Evolutionary conservation across 2,113 vertebrate genomes (phyloP).

Genomic region (Kryptolebias marmoratus): DNA sequence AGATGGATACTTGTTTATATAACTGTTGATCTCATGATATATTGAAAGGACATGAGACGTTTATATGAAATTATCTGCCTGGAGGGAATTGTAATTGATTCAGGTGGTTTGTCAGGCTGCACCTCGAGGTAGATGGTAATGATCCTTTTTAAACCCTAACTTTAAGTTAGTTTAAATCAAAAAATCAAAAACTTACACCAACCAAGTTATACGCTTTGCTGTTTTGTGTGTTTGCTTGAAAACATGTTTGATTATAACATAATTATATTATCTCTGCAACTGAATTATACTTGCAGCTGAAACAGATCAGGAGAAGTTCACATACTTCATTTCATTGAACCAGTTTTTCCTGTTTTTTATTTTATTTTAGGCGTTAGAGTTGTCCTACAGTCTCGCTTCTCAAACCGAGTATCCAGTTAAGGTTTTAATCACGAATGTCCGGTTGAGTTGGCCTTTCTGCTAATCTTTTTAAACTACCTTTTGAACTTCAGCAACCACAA

Average conservation of each 20-base stretch:
- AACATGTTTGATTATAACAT: too few relatives aligned
- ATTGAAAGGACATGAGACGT: slow-evolving; percentile 20
- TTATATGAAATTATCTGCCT: slow-evolving; percentile 41
- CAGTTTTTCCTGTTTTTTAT: neutral
- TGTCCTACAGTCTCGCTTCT: neutral
- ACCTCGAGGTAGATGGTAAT: neutral
- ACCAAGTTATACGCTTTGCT: too few relatives aligned
- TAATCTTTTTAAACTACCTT: slow-evolving; percentile 29
- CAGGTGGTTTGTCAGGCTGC: slow-evolving; percentile 5
- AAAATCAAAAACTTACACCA: too few relatives aligned
- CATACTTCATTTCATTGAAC: too few relatives aligned
- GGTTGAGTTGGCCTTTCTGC: slow-evolving; percentile 46
- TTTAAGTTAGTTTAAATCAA: too few relatives aligned
- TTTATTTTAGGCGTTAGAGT: too few relatives aligned
- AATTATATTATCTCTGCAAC: too few relatives aligned
- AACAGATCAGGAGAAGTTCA: too few relatives aligned
- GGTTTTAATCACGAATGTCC: slow-evolving; percentile 4
- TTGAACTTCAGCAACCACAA: slow-evolving; percentile 1
- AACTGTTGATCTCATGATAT: slow-evolving; percentile 35
- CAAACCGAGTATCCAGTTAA: slow-evolving; percentile 30
- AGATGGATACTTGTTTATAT: slow-evolving; percentile 40
- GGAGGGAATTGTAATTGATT: slow-evolving; percentile 18
- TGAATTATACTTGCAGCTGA: too few relatives aligned
- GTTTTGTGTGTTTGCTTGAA: too few relatives aligned
- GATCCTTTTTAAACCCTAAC: too few relatives aligned